Evolutionary conservation across 2,888 invertebrate genomes (phyloP), one percentile per base, ranked within the genome.

Genomic region (Coelogynopora nodosa): DNA sequence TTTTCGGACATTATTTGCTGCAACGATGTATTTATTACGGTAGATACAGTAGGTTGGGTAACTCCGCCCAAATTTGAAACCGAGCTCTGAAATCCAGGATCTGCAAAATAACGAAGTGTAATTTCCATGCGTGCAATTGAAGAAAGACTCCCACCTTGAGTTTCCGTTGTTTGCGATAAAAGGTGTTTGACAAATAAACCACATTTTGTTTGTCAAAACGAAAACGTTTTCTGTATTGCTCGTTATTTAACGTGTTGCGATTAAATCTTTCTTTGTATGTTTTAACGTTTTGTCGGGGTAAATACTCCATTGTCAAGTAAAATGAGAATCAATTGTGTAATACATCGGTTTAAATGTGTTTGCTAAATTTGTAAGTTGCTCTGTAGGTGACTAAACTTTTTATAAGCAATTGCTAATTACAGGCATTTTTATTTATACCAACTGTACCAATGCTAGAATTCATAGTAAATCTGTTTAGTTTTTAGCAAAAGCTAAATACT

Each of bases 371-470:
- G 74, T 74, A 74, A 74, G 74, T n/a, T 74, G 74, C 23, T 74
- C 74, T 74, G 27, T 74, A 74, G 74, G 74, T 74, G 27, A 74
- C 74, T 26, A 13, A 74, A 74, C 74, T 74, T 74, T 74, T 74
- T 74, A 49, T 74, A 74, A 74, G 74, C 74, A 74, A 74, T 74
- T 74, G 74, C 74, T 74, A 74, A 74, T 74, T 74, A 74, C 23
- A 74, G 74, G 74, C 74, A 74, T 74, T 74, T 74, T 74, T 74
- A 74, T 74, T 74, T 74, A 74, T 74, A 74, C 74, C 74, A 74
- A 74, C 74, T 74, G 74, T 74, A 74, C 2, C 74, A 74, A 74
- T 74, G 74, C 74, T 74, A 23, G 74, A 74, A 74, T 74, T 26
- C 74, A 74, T 74, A 74, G 74, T 74, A 74, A 74, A 74, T 74